Evolutionary conservation across 2,113 vertebrate species (phyloP).

Genomic region (Aegithalos caudatus): DNA sequence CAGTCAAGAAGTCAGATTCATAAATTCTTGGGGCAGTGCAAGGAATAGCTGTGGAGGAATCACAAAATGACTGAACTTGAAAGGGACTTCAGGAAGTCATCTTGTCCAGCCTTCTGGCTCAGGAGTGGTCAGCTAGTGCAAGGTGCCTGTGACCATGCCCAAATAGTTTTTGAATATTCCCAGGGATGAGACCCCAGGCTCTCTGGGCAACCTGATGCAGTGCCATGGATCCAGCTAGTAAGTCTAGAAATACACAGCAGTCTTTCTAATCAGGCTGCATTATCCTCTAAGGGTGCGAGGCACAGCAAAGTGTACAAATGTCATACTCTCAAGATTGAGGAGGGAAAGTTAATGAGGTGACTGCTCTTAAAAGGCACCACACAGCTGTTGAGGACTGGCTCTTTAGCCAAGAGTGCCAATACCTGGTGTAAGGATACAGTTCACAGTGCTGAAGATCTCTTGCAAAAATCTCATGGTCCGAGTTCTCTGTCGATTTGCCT

Average conservation of each 20-base stretch:
- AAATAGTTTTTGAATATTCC: background rate
- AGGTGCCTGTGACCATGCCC: background rate
- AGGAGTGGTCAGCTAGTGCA: background rate
- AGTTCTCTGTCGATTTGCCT: constrained; percentile 70
- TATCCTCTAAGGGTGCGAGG: background rate
- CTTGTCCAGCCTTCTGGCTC: background rate
- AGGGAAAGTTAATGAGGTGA: background rate
- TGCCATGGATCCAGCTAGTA: background rate
- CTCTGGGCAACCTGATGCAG: background rate
- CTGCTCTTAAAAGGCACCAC: background rate
- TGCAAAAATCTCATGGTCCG: constrained; percentile 52
- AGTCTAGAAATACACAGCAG: background rate
- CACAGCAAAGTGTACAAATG: background rate
- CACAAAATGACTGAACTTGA: background rate
- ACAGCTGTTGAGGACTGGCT: background rate
- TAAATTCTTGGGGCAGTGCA: constrained; percentile 56
- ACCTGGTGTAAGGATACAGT: constrained; percentile 72
- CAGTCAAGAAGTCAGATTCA: constrained; percentile 42
- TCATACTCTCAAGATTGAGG: background rate
- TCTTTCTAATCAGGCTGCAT: background rate
- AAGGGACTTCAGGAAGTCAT: background rate
- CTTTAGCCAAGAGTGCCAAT: background rate
- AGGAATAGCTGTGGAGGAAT: constrained; percentile 40
- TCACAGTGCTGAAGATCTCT: constrained; percentile 54
- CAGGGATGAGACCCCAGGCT: background rate